phyloP scores from a whole-genome alignment of 1,140 invertebrate species.

The Palaemon carinicauda region DNA sequence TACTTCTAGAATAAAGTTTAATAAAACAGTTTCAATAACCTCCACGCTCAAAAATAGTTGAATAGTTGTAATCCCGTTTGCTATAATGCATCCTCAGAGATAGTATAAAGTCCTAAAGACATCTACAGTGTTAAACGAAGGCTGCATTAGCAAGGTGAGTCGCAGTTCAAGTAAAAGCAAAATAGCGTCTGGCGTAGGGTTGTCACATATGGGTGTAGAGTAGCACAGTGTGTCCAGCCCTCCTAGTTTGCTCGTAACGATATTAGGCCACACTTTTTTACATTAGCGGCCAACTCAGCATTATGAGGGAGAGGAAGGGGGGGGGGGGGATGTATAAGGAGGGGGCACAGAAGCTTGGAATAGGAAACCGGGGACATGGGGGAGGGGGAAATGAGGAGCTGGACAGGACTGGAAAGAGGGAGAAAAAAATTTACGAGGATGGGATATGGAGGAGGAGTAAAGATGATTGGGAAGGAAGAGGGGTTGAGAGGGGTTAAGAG shows the following conservation, averaged over 20 bases:
- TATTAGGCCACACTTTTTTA: constrained; percentile 49
- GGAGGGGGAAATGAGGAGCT: neutral
- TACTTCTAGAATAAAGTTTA: no score
- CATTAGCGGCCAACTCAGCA: constrained; percentile 22
- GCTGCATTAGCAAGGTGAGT: no score
- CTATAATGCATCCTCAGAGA: no score
- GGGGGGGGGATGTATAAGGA: no score
- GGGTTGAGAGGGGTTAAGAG: neutral
- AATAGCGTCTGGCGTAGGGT: neutral
- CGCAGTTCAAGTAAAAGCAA: no score
- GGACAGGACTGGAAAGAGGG: neutral
- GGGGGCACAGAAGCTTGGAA: no score
- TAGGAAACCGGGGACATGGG: neutral
- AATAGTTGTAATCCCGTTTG: no score
- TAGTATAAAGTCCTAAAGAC: no score
- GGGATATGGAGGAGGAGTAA: neutral
- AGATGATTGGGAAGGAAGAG: neutral
- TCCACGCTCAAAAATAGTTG: no score
- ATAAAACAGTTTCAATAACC: no score
- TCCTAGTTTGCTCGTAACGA: constrained; percentile 32
- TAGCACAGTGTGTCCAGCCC: constrained; percentile 10
- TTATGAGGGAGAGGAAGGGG: neutral
- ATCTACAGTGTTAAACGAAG: no score
- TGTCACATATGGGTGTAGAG: neutral
- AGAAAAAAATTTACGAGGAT: neutral